phyloP scores from a whole-genome alignment of 2,888 invertebrate genomes.

The Metopia argyrocephala region DNA sequence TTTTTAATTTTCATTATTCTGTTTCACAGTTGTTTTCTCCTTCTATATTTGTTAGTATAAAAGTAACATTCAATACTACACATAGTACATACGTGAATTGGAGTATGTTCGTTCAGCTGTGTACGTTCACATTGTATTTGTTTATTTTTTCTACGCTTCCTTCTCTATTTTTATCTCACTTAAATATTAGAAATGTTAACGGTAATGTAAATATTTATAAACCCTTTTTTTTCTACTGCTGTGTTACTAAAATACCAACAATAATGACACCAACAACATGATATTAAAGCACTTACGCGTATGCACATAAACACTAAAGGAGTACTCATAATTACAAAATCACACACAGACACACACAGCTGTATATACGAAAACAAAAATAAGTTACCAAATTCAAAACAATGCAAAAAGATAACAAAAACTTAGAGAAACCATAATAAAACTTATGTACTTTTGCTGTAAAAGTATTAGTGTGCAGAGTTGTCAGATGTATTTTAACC shows the following conservation, averaged over 20 bases:
- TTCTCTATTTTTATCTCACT: constrained; percentile 51
- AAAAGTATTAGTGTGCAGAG: too few relatives aligned
- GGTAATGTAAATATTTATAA: constrained; percentile 56
- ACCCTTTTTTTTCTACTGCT: constrained; percentile 22
- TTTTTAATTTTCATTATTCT: not conserved
- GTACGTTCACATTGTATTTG: not conserved
- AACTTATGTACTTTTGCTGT: not conserved
- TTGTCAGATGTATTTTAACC: too few relatives aligned
- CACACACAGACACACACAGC: not conserved
- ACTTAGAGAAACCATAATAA: constrained; percentile 14
- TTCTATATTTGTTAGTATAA: not conserved
- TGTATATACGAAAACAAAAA: not conserved
- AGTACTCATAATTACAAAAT: not conserved
- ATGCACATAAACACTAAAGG: not conserved
- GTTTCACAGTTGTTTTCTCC: not conserved
- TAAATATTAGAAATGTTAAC: constrained; percentile 50
- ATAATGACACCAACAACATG: constrained; percentile 7
- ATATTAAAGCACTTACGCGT: not conserved
- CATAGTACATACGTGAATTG: not conserved
- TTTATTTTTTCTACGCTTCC: constrained; percentile 14
- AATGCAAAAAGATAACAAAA: constrained; percentile 3
- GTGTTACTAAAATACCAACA: too few relatives aligned
- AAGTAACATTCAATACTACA: too few relatives aligned
- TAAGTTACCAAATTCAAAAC: not conserved
- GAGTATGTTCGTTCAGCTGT: not conserved